Conservation (phyloP, 2,888 invertebrate genomes). For the Lumbricus terrestris region DNA sequence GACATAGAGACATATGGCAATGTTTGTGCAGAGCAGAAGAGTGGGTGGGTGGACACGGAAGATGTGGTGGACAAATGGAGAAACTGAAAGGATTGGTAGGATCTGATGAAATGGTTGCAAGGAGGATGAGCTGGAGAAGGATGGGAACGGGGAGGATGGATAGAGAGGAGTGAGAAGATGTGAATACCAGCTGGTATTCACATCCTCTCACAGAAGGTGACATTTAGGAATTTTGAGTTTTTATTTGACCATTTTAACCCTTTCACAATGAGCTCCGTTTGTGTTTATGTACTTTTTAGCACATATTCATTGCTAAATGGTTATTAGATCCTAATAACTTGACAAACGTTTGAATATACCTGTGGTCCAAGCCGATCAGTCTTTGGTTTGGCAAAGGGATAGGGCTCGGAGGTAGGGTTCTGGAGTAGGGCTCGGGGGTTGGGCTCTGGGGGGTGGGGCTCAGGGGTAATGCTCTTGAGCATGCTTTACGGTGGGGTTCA, state of each 20-base stretch:
- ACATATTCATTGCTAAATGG: no score
- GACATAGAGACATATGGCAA: background rate
- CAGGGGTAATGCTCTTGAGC: no score
- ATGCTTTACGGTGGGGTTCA: no score
- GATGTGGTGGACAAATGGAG: background rate
- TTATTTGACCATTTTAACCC: no score
- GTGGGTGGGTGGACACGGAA: background rate
- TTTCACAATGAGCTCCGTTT: no score
- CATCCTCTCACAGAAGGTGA: background rate
- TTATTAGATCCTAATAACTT: no score
- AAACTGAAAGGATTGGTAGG: background rate
- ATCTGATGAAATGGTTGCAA: background rate
- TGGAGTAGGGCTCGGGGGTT: no score
- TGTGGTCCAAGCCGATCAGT: background rate
- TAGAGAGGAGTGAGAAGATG: background rate
- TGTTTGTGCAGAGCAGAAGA: background rate
- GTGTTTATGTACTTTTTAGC: no score
- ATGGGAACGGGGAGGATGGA: background rate
- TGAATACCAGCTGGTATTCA: background rate
- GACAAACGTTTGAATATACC: background rate
- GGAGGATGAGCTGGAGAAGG: background rate
- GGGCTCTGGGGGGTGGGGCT: no score
- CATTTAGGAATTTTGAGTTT: background rate
- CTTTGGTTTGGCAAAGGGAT: background rate
- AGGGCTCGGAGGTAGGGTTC: no score